Base-by-base conservation (phyloP, 2,888 invertebrate species). In the Ennomos erosarius region DNA sequence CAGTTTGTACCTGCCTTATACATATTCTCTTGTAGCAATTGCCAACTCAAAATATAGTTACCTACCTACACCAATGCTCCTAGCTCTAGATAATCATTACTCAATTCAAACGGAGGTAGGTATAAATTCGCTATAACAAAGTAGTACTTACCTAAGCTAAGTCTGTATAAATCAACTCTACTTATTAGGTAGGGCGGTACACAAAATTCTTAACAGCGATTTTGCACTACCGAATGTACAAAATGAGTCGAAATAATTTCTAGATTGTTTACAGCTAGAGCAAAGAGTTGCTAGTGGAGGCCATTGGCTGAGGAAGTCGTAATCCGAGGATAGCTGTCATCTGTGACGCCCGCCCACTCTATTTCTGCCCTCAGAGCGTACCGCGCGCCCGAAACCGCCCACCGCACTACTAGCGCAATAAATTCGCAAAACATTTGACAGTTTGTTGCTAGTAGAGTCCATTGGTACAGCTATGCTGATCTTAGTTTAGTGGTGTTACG, bases 231-330 rank as follows among this genome's bases (percentile, higher is more conserved):
- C 26, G 26, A 26, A 26, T 26, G 26, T 6, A 16, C 16, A 26
- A 26, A 26, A 26, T 26, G 26, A 26, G 6, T 16, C 16, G 4
- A 3, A 26, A 26, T 35, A 56, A 45, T 47, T 13, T 45, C 47
- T 11, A 40, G 34, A 50, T 47, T 61, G 59, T 55, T 61, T 51
- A 33, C 45, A 12, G 56, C 49, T 38, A 59, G 13, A 55, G 44
- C 42, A 59, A 58, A 62, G 48, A 51, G 55, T 57, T 51, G 64
- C 70, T 52, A 67, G 64, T 65, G 67, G 78, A 87, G 89, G 88
- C 85, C 89, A 85, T 88, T 90, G 90, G 90, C 91, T 88, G 90
- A 88, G 91, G 91, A 92, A 92, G 91, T 92, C 88, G 85, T 92
- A 92, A 92, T 89, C 79, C 76, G 77, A 75, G 84, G 85, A 84